Evolutionary conservation across 2,888 invertebrate species (phyloP).

Genomic region (Portevinia maculata): DNA sequence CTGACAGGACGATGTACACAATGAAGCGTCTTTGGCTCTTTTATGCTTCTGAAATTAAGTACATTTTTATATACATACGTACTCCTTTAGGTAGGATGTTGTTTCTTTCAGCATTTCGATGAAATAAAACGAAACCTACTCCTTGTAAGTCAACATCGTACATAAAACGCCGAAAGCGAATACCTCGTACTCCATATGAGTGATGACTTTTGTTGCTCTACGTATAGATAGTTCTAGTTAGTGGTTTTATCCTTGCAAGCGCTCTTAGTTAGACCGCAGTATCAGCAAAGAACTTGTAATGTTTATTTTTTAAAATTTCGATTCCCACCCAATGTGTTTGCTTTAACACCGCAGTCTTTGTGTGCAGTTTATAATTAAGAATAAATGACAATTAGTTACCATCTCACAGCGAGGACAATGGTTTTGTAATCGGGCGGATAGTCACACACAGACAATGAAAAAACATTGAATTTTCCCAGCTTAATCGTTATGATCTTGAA

Average conservation of each 20-base stretch:
- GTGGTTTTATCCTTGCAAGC: neutral
- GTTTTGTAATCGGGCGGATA: no score
- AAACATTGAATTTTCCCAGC: neutral
- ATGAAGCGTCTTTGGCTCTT: neutral
- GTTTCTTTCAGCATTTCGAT: neutral
- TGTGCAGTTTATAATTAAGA: neutral
- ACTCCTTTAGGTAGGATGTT: neutral
- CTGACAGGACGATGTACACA: neutral
- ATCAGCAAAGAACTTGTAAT: neutral
- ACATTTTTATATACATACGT: neutral
- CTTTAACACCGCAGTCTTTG: neutral
- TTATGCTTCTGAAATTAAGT: neutral
- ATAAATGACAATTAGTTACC: constrained; percentile 5
- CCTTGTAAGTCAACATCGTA: constrained; percentile 1
- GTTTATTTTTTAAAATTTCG: neutral
- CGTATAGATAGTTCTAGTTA: neutral
- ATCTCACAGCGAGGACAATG: neutral
- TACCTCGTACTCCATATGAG: neutral
- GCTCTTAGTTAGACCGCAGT: neutral
- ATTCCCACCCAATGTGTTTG: neutral
- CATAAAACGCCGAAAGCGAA: constrained; percentile 2
- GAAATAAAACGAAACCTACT: neutral
- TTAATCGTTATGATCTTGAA: neutral
- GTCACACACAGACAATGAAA: neutral
- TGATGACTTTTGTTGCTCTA: constrained; percentile 6